Evolutionary conservation across 1,140 invertebrate genomes (phyloP).

Genomic region (Diuraphis noxia): DNA sequence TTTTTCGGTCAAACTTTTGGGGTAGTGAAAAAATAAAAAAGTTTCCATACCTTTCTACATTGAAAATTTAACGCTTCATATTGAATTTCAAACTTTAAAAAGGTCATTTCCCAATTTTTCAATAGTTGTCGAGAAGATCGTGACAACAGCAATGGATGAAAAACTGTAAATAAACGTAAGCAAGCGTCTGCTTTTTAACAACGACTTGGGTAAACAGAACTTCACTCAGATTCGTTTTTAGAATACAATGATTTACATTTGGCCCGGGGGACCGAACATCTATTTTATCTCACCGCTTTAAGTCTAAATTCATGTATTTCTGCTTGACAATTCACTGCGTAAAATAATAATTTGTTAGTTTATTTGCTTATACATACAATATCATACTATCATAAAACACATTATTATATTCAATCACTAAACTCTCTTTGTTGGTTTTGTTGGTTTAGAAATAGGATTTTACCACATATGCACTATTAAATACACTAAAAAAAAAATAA

Average conservation of each 20-base stretch:
- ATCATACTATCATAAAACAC: not conserved
- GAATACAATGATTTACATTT: not conserved
- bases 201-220: not conserved
- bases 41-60: not conserved
- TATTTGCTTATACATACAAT: not conserved
- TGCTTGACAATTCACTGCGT: not conserved
- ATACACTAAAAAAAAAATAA: no score
- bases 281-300: not conserved
- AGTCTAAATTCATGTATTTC: not conserved
- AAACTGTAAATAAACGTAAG: conserved; percentile 1
- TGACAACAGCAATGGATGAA: not conserved
- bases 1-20: not conserved
- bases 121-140: not conserved
- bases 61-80: not conserved
- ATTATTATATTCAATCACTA: no score
- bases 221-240: not conserved
- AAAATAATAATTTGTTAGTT: not conserved
- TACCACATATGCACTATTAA: not conserved
- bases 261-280: not conserved
- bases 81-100: not conserved
- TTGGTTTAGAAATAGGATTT: not conserved
- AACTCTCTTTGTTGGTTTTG: not conserved
- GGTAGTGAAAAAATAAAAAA: not conserved
- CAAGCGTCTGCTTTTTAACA: not conserved
- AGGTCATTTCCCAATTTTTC: not conserved